phyloP scores from a whole-genome alignment of 2,113 vertebrate genomes.

The Toxostoma redivivum region DNA sequence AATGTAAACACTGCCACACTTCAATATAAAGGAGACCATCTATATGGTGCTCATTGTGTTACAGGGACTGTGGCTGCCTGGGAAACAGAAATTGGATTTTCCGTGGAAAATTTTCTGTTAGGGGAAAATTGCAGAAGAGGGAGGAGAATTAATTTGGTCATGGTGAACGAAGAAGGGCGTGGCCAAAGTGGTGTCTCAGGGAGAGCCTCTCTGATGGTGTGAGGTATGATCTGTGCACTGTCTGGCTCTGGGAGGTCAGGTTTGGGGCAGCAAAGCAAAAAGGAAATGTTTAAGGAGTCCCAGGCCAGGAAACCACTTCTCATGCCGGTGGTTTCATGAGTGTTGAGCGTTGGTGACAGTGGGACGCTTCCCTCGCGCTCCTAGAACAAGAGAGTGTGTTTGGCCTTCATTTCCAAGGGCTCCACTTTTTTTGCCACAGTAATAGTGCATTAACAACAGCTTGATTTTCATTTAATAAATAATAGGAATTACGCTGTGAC shows the following conservation, averaged over 20 bases:
- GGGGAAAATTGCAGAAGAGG: background rate
- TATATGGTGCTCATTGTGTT: background rate
- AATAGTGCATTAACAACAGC: conserved; percentile 24
- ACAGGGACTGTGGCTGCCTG: background rate
- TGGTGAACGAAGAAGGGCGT: background rate
- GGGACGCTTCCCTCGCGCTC: background rate
- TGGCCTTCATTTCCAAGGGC: background rate
- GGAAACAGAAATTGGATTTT: background rate
- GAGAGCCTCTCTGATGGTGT: background rate
- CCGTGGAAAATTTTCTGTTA: background rate
- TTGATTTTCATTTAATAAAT: conserved; percentile 57
- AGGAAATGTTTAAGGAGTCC: background rate
- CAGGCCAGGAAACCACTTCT: background rate
- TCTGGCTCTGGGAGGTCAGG: background rate
- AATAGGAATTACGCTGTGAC: background rate
- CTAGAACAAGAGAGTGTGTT: background rate
- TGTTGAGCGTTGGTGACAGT: background rate
- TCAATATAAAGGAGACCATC: background rate
- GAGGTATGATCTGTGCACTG: no score
- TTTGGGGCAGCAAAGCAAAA: background rate
- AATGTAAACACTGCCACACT: background rate
- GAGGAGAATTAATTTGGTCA: background rate
- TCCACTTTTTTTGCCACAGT: background rate
- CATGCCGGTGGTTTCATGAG: fast-evolving
- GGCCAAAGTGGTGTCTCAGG: background rate